Conservation (phyloP, 2,888 invertebrate genomes). For the Drosophila longiperda region DNA sequence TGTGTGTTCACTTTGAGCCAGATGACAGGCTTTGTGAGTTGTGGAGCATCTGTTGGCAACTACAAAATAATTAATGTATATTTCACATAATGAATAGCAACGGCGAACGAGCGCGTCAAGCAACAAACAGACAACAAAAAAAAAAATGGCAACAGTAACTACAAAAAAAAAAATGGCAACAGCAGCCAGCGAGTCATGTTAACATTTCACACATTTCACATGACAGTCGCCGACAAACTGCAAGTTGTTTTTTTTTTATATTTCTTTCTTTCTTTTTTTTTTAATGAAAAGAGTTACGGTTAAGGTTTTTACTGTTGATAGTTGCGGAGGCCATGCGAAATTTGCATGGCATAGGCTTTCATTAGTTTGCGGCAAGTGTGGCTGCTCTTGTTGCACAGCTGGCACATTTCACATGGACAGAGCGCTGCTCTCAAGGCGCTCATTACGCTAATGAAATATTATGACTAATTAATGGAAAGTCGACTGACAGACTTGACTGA, state of each 20-base stretch:
- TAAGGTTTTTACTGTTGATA: slow-evolving; percentile 29
- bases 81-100: slow-evolving; percentile 76
- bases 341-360: slow-evolving; percentile 65
- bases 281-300: slow-evolving; percentile 1
- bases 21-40: slow-evolving; percentile 46
- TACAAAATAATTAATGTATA: slow-evolving; percentile 77
- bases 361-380: slow-evolving; percentile 36
- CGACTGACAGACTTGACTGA: slow-evolving; percentile 59
- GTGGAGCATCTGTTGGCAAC: slow-evolving; percentile 49
- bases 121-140: slow-evolving; percentile 17
- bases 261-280: slow-evolving; percentile 51
- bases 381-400: slow-evolving; percentile 45
- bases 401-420: slow-evolving; percentile 70
- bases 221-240: slow-evolving; percentile 36
- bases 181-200: slow-evolving; percentile 46
- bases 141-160: neutral
- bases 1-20: slow-evolving; percentile 24
- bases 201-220: slow-evolving; percentile 79
- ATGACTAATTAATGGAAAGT: slow-evolving; percentile 80
- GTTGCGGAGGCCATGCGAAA: slow-evolving; percentile 35
- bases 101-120: slow-evolving; percentile 44
- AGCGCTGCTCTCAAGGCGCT: slow-evolving; percentile 49
- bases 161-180: slow-evolving; percentile 20
- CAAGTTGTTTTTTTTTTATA: slow-evolving; percentile 9
- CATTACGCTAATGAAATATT: slow-evolving; percentile 78